phyloP scores from a whole-genome alignment of 2,113 vertebrate species.

The Lagopus leucura region DNA sequence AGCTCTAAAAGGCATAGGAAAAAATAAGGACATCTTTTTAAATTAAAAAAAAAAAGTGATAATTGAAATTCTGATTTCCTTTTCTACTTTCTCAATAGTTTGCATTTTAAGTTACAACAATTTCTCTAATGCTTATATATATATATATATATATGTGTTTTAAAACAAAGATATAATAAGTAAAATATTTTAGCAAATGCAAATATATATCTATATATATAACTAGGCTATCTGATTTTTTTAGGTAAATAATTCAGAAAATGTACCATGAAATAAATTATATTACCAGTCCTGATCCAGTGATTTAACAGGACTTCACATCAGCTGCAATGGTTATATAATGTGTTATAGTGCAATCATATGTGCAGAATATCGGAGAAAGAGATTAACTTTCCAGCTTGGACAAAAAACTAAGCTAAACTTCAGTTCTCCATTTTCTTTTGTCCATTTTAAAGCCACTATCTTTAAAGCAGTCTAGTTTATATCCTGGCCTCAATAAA shows the following conservation, averaged over 20 bases:
- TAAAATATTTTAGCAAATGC: too few relatives aligned
- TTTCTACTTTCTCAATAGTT: neutral
- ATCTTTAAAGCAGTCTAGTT: neutral
- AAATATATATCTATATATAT: neutral
- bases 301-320: neutral
- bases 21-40: neutral
- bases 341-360: neutral
- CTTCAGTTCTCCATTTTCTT: neutral
- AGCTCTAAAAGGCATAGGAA: neutral
- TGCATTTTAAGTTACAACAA: neutral
- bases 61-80: neutral
- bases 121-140: neutral
- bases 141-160: neutral
- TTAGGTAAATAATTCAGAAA: neutral
- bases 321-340: neutral
- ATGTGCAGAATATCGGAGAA: neutral
- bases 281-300: neutral
- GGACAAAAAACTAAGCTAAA: neutral
- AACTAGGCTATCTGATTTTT: accelerated
- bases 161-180: neutral
- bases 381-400: neutral
- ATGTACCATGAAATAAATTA: neutral
- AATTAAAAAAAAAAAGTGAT: neutral
- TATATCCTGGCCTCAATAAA: neutral
- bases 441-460: neutral